A percentile compares a stretch with the other conserved stretches of the same genome.
Conservation (phyloP, 2,888 invertebrate genomes). For the Drepana falcataria region DNA sequence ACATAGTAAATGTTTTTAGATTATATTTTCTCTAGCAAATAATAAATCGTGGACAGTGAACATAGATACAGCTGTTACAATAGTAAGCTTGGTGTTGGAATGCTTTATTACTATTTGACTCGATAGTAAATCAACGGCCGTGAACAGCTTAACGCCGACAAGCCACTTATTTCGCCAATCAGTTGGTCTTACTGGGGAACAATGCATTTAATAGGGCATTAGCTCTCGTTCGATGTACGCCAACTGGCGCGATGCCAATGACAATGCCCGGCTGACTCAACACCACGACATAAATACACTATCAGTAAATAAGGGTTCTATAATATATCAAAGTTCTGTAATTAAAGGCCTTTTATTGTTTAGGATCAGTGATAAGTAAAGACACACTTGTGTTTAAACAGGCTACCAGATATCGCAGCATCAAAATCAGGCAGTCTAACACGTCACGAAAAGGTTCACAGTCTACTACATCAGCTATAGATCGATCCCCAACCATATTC, state of each 20-base stretch:
- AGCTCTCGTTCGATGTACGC: constrained; percentile 36
- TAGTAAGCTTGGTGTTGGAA: background rate
- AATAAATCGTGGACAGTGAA: background rate
- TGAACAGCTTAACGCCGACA: constrained; percentile 32
- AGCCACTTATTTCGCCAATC: constrained; percentile 31
- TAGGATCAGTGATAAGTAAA: constrained; percentile 18
- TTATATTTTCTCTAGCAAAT: no score
- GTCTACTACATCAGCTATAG: constrained; percentile 51
- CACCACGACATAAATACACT: constrained; percentile 42
- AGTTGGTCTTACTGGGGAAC: constrained; percentile 43
- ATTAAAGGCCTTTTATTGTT: constrained; percentile 4
- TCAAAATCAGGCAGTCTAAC: constrained; percentile 58
- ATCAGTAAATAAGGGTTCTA: constrained; percentile 27
- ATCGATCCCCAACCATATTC: constrained; percentile 4
- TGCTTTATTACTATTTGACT: constrained; percentile 1
- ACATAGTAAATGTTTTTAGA: background rate
- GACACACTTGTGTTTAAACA: constrained; percentile 61
- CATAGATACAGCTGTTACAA: background rate
- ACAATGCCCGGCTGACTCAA: constrained; percentile 53
- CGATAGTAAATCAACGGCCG: constrained; percentile 27
- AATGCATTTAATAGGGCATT: constrained; percentile 57
- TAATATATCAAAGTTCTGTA: constrained; percentile 12
- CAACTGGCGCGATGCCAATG: constrained; percentile 56
- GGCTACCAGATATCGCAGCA: constrained; percentile 71
- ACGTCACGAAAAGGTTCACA: constrained; percentile 44